Evolutionary conservation across 1,140 invertebrate genomes (phyloP).

Genomic region (Lordiphosa mommai): DNA sequence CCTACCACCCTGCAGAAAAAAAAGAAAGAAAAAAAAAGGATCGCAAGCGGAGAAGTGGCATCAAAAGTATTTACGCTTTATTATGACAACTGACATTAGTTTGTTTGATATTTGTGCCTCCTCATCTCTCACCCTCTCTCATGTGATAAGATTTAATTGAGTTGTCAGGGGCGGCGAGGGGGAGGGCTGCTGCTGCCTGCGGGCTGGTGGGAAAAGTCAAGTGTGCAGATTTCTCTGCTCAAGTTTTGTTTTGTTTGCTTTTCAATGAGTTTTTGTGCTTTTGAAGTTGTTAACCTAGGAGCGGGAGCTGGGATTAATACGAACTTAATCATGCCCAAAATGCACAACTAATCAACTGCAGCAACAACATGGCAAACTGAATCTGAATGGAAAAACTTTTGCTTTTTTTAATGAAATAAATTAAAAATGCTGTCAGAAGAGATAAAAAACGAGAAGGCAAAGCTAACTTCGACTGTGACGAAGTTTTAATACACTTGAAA

Average conservation of each 20-base stretch:
- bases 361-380: constrained; percentile 18
- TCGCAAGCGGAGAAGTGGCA: constrained; percentile 62
- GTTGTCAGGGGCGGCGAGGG: constrained; percentile 47
- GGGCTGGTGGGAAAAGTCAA: constrained; percentile 73
- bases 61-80: constrained; percentile 77
- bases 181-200: constrained; percentile 36
- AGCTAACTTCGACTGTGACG: too few relatives aligned
- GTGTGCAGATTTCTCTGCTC: constrained; percentile 55
- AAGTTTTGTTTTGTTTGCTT: constrained; percentile 31
- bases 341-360: constrained; percentile 70
- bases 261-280: constrained; percentile 57
- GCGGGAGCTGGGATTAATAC: constrained; percentile 28
- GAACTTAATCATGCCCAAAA: constrained; percentile 57
- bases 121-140: constrained; percentile 22
- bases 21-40: constrained; percentile 26
- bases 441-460: too few relatives aligned
- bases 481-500: too few relatives aligned
- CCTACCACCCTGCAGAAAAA: background rate
- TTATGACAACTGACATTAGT: constrained; percentile 77
- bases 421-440: constrained; percentile 69
- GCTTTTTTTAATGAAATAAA: constrained; percentile 69
- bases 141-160: constrained; percentile 74
- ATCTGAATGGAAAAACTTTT: constrained; percentile 58
- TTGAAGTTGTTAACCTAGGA: constrained; percentile 45
- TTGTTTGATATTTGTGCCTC: constrained; percentile 73